These are phyloP conservation scores for Smittia sp. DNA, from an alignment of 2,888 invertebrate genomes.

Conservation along the genomic window DNA sequence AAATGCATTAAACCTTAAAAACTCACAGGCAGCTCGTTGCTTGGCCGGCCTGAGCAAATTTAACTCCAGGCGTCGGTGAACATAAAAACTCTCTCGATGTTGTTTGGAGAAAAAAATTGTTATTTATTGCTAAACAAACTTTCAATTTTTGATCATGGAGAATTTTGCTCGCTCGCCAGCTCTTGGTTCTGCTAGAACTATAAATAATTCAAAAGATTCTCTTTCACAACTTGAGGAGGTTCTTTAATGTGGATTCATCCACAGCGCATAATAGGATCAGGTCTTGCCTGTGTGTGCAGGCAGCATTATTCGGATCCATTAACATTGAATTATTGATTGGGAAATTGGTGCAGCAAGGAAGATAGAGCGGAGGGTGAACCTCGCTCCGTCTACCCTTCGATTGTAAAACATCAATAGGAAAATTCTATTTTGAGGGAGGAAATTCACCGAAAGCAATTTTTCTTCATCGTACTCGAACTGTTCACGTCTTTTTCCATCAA, in stretches of 20 bases:
- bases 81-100: conserved; percentile 3
- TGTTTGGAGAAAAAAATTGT: not conserved
- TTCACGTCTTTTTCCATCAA: conserved; percentile 25
- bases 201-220: conserved; percentile 27
- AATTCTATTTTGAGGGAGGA: not conserved
- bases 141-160: conserved; percentile 7
- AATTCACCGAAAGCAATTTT: conserved; percentile 14
- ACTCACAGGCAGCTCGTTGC: not conserved
- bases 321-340: conserved; percentile 31
- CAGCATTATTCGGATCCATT: conserved; percentile 32
- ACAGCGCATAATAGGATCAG: conserved; percentile 15
- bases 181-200: not conserved
- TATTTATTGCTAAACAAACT: conserved; percentile 27
- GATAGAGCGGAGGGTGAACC: not conserved
- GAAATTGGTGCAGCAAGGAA: conserved; percentile 24
- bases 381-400: not conserved
- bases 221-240: not conserved
- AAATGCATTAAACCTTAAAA: too few species aligned
- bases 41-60: not conserved
- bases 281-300: not conserved
- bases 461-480: not conserved
- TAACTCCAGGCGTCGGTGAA: not conserved
- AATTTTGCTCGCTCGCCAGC: not conserved
- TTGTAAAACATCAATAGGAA: conserved; percentile 23
- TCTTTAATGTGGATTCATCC: conserved; percentile 9